phyloP scores from a whole-genome alignment of 1,140 invertebrate species.

The Diploscapter pachys region DNA sequence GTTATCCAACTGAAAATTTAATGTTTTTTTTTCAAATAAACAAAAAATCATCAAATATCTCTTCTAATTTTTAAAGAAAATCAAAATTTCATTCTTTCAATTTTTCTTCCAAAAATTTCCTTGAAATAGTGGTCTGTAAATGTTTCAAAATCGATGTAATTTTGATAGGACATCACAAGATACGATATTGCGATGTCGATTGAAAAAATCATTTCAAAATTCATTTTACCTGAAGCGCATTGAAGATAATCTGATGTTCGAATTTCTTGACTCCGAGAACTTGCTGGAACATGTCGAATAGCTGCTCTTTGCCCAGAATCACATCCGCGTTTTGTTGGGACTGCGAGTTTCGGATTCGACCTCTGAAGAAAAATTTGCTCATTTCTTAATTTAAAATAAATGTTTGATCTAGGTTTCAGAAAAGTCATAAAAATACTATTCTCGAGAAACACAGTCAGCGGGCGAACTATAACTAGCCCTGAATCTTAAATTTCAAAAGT shows the following conservation, averaged over 20 bases:
- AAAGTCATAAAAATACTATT: too few relatives aligned
- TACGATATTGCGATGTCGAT: too few relatives aligned
- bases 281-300: conserved; percentile 99
- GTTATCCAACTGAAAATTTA: conserved; percentile 78
- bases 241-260: conserved; percentile 97
- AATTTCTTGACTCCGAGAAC: conserved; percentile 98
- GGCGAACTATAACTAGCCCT: too few relatives aligned
- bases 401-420: conserved; percentile 67
- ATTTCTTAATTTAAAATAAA: not conserved
- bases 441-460: too few relatives aligned
- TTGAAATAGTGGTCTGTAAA: not conserved
- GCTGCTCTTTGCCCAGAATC: conserved; percentile 89
- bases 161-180: not conserved
- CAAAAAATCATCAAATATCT: not conserved
- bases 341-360: conserved; percentile 43
- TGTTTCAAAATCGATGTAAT: not conserved
- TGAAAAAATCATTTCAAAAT: conserved; percentile 6
- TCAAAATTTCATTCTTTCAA: too few relatives aligned
- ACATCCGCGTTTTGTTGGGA: conserved; percentile 76
- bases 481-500: too few relatives aligned
- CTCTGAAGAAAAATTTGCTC: conserved; percentile 40
- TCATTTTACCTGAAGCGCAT: conserved; percentile 83
- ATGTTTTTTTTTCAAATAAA: not conserved
- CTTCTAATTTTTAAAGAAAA: too few relatives aligned
- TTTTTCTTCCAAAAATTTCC: too few relatives aligned